Evolutionary conservation across 2,113 vertebrate species (phyloP).

Genomic region (Ailuropoda melanoleuca): DNA sequence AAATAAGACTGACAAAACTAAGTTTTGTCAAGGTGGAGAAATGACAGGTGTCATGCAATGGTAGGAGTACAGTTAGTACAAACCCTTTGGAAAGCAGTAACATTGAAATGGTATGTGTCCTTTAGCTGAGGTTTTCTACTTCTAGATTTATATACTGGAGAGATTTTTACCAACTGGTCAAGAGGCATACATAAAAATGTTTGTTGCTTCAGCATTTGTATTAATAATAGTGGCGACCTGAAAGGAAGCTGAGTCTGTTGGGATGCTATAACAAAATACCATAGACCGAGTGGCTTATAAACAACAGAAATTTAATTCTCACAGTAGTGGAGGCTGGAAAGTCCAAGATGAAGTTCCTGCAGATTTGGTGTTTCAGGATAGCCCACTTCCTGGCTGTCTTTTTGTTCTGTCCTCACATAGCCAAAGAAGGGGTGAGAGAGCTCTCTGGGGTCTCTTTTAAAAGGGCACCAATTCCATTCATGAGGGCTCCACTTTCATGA

Average conservation of each 20-base stretch:
- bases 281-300: not conserved
- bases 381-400: not conserved
- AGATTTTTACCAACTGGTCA: not conserved
- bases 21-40: not conserved
- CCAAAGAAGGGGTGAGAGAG: not conserved
- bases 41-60: not conserved
- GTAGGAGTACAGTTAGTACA: not conserved
- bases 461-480: not conserved
- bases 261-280: not conserved
- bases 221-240: not conserved
- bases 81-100: not conserved
- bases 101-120: not conserved
- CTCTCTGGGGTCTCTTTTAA: not conserved
- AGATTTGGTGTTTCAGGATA: not conserved
- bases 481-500: not conserved
- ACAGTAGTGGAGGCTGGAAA: not conserved
- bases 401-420: not conserved
- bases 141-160: not conserved
- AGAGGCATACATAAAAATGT: not conserved
- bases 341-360: not conserved
- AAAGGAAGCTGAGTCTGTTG: not conserved
- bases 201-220: not conserved
- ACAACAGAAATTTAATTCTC: not conserved
- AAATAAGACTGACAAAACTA: not conserved
- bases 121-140: not conserved